A percentile compares a stretch with the other conserved stretches of the same genome.
phyloP scores from a whole-genome alignment of 2,113 vertebrate species.

The Pica pica region DNA sequence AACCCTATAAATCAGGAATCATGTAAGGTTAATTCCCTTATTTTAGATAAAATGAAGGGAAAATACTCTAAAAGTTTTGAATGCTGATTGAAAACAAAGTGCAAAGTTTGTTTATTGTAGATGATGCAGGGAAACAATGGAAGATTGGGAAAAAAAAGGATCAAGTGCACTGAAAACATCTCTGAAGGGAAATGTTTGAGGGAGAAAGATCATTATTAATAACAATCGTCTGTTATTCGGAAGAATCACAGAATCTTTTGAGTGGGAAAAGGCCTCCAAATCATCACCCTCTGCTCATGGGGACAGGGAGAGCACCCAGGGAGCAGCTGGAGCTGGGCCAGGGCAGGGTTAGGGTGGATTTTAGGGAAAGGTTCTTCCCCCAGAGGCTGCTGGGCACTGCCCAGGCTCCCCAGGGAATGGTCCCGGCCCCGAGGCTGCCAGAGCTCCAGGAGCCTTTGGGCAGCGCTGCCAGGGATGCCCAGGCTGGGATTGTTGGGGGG shows the following conservation, averaged over 20 bases:
- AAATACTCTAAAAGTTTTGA: neutral
- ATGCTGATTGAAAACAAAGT: neutral
- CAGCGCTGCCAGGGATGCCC: neutral
- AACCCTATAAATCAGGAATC: neutral
- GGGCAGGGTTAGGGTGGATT: neutral
- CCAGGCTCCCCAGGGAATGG: neutral
- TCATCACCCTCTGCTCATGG: neutral
- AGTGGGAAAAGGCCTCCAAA: neutral
- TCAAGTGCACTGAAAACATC: neutral
- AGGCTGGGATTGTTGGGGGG: neutral
- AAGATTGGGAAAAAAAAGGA: neutral
- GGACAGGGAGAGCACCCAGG: neutral
- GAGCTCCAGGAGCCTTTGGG: neutral
- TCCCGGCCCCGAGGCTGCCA: neutral
- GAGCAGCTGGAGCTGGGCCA: neutral
- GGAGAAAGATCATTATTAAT: neutral
- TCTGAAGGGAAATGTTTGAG: neutral
- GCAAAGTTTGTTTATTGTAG: neutral
- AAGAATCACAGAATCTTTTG: neutral
- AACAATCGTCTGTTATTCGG: neutral
- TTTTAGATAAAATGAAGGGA: neutral
- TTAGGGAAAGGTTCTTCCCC: neutral
- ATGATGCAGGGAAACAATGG: neutral
- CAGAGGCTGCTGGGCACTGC: neutral
- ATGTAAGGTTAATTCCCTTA: neutral